Base-by-base conservation (phyloP, 2,888 invertebrate species). In the Allophyes oxyacanthae region DNA sequence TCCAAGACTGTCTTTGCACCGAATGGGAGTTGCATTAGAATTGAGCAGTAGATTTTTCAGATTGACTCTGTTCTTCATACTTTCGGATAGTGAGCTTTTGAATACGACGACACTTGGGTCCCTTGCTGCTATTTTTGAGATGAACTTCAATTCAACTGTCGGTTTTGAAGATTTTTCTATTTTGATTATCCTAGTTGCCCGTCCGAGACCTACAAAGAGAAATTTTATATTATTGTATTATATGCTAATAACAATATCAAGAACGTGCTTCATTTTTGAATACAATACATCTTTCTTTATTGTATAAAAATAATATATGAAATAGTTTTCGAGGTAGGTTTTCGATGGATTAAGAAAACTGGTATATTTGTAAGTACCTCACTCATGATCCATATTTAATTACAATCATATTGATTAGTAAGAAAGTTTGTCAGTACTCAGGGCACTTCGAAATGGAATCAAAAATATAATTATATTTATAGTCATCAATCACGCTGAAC, bases 21-120 rank as follows among this genome's bases (percentile, higher is more conserved):
- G 71, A n/a, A 89, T 83, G 0, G 84, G 86, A n/a, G 63, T 88
- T 0, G 89, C 88, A 45, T 89, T 89, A 0, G 89, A 88, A 49
- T 83, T 77, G 0, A 79, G 65, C 15, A 89, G 64, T 15, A 89
- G 82, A 13, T 79, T 62, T 43, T 59, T 79, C 6, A 88, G 60
- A 55, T 88, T 88, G 5, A 78, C 61, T 48, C 76, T 77, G 44
- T 86, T 83, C 67, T 75, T 77, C 14, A 37, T 7, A 0, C 41
- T 42, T 14, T 75, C 77, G 6, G 67, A 30, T 13, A 46, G 8
- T 0, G 57, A 11, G 10, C 46, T 54, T 6, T 6, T 52, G 6
- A 37, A 0, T 1, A 42, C 26, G 3, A 42, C 26, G 3, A 20
- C 3, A 38, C 36, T 58, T 25, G 43, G 6, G 6, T 59, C 48